Evolutionary conservation across 2,888 invertebrate genomes (phyloP).

Genomic region (Argyresthia albistria): DNA sequence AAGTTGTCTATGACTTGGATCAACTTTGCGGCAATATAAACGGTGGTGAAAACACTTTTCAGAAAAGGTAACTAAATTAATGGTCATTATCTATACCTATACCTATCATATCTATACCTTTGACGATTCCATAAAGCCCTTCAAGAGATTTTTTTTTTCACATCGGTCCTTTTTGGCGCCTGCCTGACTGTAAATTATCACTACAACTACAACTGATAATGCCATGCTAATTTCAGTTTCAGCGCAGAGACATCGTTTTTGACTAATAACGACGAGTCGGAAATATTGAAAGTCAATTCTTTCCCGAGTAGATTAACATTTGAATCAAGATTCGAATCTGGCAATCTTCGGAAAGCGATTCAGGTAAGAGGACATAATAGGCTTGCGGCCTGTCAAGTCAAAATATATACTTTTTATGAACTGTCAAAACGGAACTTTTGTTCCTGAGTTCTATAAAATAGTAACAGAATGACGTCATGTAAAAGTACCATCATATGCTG

Average conservation of each 20-base stretch:
- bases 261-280: slow-evolving; percentile 64
- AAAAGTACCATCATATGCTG: no score
- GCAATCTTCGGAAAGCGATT: slow-evolving; percentile 86
- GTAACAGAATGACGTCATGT: no score
- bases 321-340: slow-evolving; percentile 90
- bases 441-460: no score
- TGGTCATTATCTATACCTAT: no score
- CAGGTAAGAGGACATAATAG: slow-evolving; percentile 60
- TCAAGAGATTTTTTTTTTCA: no score
- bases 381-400: no score
- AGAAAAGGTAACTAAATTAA: neutral
- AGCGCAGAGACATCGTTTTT: slow-evolving; percentile 44
- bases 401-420: neutral
- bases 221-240: slow-evolving; percentile 19
- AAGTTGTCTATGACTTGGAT: slow-evolving; percentile 82
- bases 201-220: no score
- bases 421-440: no score
- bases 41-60: neutral
- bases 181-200: no score
- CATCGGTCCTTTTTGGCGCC: no score
- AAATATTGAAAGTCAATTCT: slow-evolving; percentile 44
- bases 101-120: no score
- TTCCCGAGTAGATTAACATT: slow-evolving; percentile 73
- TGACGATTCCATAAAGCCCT: no score
- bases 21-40: neutral